Evolutionary conservation across 2,113 vertebrate species (phyloP).

Genomic region (Lampris megalopsis): DNA sequence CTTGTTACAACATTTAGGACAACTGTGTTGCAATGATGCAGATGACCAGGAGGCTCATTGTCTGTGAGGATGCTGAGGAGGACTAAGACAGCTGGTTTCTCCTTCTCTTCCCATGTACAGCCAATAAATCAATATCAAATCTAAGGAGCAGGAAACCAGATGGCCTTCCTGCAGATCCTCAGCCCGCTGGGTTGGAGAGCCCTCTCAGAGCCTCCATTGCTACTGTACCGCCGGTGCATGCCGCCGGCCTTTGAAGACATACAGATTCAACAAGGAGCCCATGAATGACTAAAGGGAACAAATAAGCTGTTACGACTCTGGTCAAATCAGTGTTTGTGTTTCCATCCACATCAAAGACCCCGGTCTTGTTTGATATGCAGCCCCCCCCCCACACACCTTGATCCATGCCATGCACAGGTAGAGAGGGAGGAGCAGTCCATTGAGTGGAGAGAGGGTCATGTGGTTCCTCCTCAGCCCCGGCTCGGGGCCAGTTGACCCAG

Average conservation of each 20-base stretch:
- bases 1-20: constrained; percentile 3
- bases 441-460: constrained; percentile 71
- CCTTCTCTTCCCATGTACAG: constrained; percentile 80
- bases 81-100: constrained; percentile 75
- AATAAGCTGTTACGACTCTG: constrained; percentile 86
- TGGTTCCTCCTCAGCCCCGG: constrained; percentile 68
- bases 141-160: constrained; percentile 84
- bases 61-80: constrained; percentile 58
- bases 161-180: constrained; percentile 73
- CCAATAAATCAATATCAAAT: constrained; percentile 87
- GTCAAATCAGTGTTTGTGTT: constrained; percentile 85
- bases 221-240: constrained; percentile 79
- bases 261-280: constrained; percentile 81
- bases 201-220: constrained; percentile 75
- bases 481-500: constrained; percentile 79
- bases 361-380: constrained; percentile 84
- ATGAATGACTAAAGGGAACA: constrained; percentile 89
- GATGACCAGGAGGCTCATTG: constrained; percentile 69
- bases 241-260: constrained; percentile 83
- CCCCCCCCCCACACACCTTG: constrained; percentile 77
- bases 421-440: constrained; percentile 78
- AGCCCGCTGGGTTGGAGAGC: constrained; percentile 52
- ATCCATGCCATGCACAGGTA: constrained; percentile 81
- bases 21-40: constrained; percentile 27
- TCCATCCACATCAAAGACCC: constrained; percentile 84